These are phyloP conservation scores for Anarsia innoxiella DNA, from an alignment of 2,888 invertebrate genomes.

Conservation along the genomic window DNA sequence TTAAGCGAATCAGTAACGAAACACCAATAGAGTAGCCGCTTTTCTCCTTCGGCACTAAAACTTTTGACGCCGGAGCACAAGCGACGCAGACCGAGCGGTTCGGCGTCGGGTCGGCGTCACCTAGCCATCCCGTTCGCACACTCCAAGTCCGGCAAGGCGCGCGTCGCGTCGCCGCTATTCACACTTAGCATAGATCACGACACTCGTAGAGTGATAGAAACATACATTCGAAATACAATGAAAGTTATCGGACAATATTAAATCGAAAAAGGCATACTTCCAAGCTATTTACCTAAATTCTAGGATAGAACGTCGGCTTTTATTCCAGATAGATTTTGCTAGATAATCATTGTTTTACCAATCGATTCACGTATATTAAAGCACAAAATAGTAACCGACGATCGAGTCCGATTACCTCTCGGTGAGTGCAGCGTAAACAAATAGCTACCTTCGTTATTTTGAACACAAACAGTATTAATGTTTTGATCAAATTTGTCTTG, in stretches of 20 bases:
- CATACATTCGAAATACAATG: constrained; percentile 60
- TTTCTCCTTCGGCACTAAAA: constrained; percentile 68
- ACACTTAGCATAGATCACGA: constrained; percentile 66
- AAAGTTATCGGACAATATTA: constrained; percentile 72
- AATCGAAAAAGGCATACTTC: constrained; percentile 70
- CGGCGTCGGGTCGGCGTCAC: constrained; percentile 34
- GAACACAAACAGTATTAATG: constrained; percentile 66
- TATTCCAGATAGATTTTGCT: constrained; percentile 74
- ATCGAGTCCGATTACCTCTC: constrained; percentile 60
- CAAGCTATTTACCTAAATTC: constrained; percentile 68
- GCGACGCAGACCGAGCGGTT: constrained; percentile 22
- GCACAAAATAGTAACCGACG: constrained; percentile 69
- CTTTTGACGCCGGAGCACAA: constrained; percentile 65
- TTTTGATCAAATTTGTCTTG: constrained; percentile 63
- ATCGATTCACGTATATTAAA: constrained; percentile 61
- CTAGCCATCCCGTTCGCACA: constrained; percentile 46
- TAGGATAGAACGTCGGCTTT: constrained; percentile 72
- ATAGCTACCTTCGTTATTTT: constrained; percentile 60
- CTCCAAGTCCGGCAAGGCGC: constrained; percentile 22
- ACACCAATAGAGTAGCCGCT: constrained; percentile 76
- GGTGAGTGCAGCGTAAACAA: constrained; percentile 46
- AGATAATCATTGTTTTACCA: constrained; percentile 64
- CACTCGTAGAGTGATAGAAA: constrained; percentile 71
- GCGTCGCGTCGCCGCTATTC: constrained; percentile 26
- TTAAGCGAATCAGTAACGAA: constrained; percentile 72